Percentiles rank a stretch among this genome's conserved stretches.
Conservation (phyloP, 2,113 vertebrate species). For the Baryphthengus martii region DNA sequence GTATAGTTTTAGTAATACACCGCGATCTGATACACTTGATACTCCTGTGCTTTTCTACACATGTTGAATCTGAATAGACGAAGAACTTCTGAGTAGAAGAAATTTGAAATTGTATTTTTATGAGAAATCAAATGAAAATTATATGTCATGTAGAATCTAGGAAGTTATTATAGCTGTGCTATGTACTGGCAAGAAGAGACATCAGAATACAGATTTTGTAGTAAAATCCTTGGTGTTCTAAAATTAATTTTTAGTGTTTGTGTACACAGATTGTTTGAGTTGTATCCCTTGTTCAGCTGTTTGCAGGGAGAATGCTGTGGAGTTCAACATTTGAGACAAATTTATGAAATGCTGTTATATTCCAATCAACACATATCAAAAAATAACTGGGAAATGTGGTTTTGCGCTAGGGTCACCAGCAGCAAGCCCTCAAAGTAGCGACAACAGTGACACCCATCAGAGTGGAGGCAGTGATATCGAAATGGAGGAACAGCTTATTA, state of each 20-base stretch:
- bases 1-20: constrained; percentile 63
- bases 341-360: neutral
- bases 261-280: neutral
- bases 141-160: neutral
- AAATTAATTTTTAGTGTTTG: neutral
- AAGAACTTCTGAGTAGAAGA: neutral
- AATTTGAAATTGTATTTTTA: neutral
- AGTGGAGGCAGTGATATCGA: constrained; percentile 97
- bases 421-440: constrained; percentile 95
- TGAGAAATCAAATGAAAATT: neutral
- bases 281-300: neutral
- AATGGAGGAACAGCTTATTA: constrained; percentile 96
- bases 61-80: neutral
- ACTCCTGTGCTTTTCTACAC: neutral
- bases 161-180: neutral
- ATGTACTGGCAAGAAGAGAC: neutral
- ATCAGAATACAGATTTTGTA: neutral
- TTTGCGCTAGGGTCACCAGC: constrained; percentile 89
- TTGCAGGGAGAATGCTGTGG: neutral
- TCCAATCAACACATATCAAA: neutral
- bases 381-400: constrained; percentile 19
- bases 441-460: constrained; percentile 98
- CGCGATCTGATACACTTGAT: neutral
- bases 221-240: neutral
- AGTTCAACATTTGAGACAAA: neutral